Conservation (phyloP, 1,140 invertebrate species). For the Acromyrmex echinatior region DNA sequence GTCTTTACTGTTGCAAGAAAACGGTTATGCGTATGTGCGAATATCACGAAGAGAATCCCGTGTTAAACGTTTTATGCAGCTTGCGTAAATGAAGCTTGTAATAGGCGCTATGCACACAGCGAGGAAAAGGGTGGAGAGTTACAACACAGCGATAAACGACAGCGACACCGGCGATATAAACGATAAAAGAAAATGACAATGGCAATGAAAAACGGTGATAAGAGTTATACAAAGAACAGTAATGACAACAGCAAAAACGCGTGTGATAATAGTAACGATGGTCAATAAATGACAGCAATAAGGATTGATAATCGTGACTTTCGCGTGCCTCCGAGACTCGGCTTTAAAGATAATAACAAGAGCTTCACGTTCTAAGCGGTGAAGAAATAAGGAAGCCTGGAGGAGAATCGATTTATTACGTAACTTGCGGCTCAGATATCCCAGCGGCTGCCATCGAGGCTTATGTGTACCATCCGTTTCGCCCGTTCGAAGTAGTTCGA, state of each 20-base stretch:
- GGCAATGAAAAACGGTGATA: not conserved
- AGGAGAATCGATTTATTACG: slow-evolving; percentile 72
- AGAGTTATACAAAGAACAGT: slow-evolving; percentile 26
- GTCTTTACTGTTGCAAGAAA: not conserved
- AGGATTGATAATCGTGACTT: slow-evolving; percentile 41
- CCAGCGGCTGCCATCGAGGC: slow-evolving; percentile 66
- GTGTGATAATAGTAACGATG: slow-evolving; percentile 6
- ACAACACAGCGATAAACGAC: slow-evolving; percentile 7
- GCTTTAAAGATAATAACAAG: slow-evolving; percentile 47
- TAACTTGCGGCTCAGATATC: slow-evolving; percentile 70
- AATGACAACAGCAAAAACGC: slow-evolving; percentile 12
- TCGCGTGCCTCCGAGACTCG: slow-evolving; percentile 74
- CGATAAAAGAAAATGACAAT: slow-evolving; percentile 13
- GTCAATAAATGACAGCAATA: slow-evolving; percentile 48
- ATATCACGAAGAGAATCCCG: not conserved
- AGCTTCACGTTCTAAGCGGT: slow-evolving; percentile 63
- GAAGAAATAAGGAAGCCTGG: slow-evolving; percentile 71
- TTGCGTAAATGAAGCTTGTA: slow-evolving; percentile 45
- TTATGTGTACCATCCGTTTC: slow-evolving; percentile 66
- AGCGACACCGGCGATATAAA: not conserved
- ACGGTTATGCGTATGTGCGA: slow-evolving; percentile 5
- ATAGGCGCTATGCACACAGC: slow-evolving; percentile 44
- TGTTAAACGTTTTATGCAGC: slow-evolving; percentile 30
- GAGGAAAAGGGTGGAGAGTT: not conserved
- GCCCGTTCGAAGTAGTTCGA: slow-evolving; percentile 56